Evolutionary conservation across 2,797 vertebrate genomes (phyloP).

Genomic region (Gila robusta): DNA sequence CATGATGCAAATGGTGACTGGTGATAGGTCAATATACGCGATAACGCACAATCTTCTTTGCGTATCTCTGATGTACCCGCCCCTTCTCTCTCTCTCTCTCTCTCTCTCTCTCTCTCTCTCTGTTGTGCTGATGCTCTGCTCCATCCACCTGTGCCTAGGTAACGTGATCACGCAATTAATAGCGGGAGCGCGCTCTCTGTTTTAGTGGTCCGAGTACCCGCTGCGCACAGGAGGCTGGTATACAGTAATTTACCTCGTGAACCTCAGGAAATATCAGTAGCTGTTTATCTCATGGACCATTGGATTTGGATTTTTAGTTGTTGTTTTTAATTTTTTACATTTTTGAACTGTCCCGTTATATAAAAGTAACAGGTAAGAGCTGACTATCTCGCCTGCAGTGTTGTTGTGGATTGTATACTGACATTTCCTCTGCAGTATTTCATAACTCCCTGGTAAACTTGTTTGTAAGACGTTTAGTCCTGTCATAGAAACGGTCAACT

Average conservation of each 20-base stretch:
- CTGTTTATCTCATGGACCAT: background rate
- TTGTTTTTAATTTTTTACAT: background rate
- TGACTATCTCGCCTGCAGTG: background rate
- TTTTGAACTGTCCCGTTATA: background rate
- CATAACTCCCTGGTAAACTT: background rate
- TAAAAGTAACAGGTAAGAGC: slow-evolving; percentile 12
- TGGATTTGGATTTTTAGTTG: background rate
- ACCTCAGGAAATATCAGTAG: background rate
- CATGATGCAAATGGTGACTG: too few relatives aligned
- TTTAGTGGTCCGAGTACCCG: slow-evolving; percentile 2
- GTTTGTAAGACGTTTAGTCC: background rate
- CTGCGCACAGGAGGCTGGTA: background rate
- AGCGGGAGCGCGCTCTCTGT: slow-evolving; percentile 22
- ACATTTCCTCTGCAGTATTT: slow-evolving; percentile 13
- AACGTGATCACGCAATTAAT: slow-evolving; percentile 21
- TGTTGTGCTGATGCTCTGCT: background rate
- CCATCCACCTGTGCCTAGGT: slow-evolving; percentile 39
- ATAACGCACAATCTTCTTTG: background rate
- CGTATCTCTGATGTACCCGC: background rate
- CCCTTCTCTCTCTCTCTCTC: slow-evolving; percentile 17
- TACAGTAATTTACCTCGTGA: background rate
- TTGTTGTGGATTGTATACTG: background rate
- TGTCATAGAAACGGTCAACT: too few relatives aligned
- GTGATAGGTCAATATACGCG: too few relatives aligned
- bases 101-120: slow-evolving; percentile 9